Evolutionary conservation across 2,113 vertebrate species (phyloP).

Genomic region (Brienomyrus longianalis): DNA sequence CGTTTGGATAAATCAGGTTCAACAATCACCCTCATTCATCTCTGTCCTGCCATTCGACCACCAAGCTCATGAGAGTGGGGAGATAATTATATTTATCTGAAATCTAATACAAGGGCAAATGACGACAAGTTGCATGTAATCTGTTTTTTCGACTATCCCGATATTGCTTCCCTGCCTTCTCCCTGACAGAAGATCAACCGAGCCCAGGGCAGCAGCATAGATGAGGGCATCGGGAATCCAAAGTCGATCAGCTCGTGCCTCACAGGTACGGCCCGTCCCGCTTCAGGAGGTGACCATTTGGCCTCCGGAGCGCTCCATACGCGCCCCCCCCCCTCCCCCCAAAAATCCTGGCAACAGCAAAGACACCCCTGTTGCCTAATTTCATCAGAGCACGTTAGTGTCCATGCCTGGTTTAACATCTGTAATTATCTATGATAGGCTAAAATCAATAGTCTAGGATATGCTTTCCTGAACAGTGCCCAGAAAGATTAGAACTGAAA

Average conservation of each 20-base stretch:
- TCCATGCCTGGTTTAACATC: conserved; percentile 47
- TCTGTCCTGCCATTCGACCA: conserved; percentile 52
- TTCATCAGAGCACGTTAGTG: conserved; percentile 3
- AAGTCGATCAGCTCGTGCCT: conserved; percentile 70
- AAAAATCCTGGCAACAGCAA: conserved; percentile 30
- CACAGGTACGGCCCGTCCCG: conserved; percentile 65
- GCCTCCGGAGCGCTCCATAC: conserved; percentile 18
- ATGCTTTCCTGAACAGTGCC: conserved; percentile 44
- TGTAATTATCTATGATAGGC: conserved; percentile 57
- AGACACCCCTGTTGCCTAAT: background rate
- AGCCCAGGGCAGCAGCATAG: conserved; percentile 67
- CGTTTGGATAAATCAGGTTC: conserved; percentile 56
- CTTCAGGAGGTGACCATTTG: conserved; percentile 28
- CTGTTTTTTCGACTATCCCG: conserved; percentile 27
- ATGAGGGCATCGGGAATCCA: conserved; percentile 79
- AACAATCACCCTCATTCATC: conserved; percentile 53
- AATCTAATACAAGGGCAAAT: conserved; percentile 52
- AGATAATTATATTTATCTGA: conserved; percentile 61
- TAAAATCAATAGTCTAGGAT: conserved; percentile 52
- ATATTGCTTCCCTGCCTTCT: conserved; percentile 38
- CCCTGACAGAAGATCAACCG: conserved; percentile 66
- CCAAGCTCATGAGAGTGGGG: conserved; percentile 42
- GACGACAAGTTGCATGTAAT: conserved; percentile 40
- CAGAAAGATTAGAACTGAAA: conserved; percentile 48
- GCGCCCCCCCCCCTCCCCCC: conserved; percentile 13